Evolutionary conservation across 2,113 vertebrate species (phyloP), one percentile per base, ranked within the genome.

Genomic region (Ardeotis arabs): DNA sequence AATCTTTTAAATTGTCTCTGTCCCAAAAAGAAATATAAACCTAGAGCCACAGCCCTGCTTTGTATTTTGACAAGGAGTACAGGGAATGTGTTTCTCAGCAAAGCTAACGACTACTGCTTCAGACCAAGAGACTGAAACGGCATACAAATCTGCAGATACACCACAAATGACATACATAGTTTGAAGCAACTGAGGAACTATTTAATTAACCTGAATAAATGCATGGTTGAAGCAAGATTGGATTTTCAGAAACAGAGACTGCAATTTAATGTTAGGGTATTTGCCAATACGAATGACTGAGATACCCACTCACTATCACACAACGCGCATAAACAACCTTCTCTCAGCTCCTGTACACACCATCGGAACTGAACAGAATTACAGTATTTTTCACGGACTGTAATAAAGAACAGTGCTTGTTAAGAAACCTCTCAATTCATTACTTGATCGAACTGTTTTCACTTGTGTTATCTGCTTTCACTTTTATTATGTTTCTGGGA

Each of bases 261-360:
- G 31, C 24, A 81, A 23, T 37, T 53, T 35, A 39, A 25, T 6
- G 27, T 7, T 3, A 39, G 20, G 25, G n/a, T 91, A n/a, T 63
- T 14, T 35, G 64, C 56, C 93, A 68, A 91, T 25, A 70, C n/a
- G 64, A 55, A n/a, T 33, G 41, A 35, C 53, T 5, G 27, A 79
- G 50, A 67, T n/a, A 55, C 3, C 14, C 29, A 18, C 39, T 44
- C 35, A 6, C 49, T 33, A 24, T 31, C 27, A 50, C 1, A 75
- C 4, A 22, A 44, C 0, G 10, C 1, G 1, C 52, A 50, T 25
- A 19, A 76, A 27, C 28, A 4, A 31, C 27, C n/a, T 64, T 28
- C n/a, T 52, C 53, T 60, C 62, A 39, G 53, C 39, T 23, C 29
- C 28, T 2, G 2, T 4, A 55, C 23, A 78, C 12, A 49, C 12